phyloP scores from a whole-genome alignment of 2,797 vertebrate species.

The Manis javanica region DNA sequence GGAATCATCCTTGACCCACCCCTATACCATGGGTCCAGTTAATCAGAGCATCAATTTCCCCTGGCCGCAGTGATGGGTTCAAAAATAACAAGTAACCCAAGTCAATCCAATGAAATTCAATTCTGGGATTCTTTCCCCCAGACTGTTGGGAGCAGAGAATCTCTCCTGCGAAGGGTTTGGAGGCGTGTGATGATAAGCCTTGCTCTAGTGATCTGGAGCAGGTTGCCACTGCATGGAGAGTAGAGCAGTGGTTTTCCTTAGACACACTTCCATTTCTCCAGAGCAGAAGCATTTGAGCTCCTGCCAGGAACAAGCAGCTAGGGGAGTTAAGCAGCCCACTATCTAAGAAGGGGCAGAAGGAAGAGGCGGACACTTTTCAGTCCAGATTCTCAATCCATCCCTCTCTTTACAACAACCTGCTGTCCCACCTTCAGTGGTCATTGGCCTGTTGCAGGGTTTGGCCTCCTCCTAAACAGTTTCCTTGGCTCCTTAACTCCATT shows the following conservation, averaged over 20 bases:
- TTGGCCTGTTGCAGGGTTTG: neutral
- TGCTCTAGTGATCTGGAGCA: too few species aligned
- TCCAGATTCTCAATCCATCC: neutral
- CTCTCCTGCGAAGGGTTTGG: neutral
- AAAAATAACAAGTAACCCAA: neutral
- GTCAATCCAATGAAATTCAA: neutral
- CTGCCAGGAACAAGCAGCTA: neutral
- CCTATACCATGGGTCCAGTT: neutral
- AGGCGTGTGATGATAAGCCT: neutral
- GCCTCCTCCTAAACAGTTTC: neutral
- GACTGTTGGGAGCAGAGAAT: neutral
- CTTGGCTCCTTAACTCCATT: neutral
- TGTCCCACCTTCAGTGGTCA: neutral
- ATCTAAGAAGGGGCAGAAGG: neutral
- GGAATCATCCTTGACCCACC: neutral
- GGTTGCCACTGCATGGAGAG: neutral
- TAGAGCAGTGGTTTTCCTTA: neutral
- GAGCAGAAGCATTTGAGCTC: neutral
- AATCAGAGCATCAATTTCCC: neutral
- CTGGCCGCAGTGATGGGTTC: neutral
- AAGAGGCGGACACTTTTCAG: neutral
- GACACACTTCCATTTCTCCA: neutral
- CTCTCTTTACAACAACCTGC: neutral
- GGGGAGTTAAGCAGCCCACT: neutral
- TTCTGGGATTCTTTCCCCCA: neutral